Evolutionary conservation across 2,797 vertebrate genomes (phyloP), one percentile per base, ranked within the genome.

Genomic region (Enteromius thamalakanensis): DNA sequence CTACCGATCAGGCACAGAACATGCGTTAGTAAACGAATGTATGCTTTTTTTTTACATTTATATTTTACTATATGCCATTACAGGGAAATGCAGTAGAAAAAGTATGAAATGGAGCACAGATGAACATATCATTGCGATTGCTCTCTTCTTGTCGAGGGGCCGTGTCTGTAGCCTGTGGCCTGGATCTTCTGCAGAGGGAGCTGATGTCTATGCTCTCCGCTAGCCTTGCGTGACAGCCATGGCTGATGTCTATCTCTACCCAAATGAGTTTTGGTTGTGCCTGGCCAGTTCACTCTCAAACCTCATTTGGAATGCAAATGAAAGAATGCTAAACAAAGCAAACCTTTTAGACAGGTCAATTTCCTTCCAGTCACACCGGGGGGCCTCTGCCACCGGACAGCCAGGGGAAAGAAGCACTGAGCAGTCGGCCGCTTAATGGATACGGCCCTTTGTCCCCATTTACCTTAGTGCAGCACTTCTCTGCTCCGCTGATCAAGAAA

Each of bases 231-330:
- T 95, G 94, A 95, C 93, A 86, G 82, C 83, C 83, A 34, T 72
- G 72, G 76, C 89, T 92, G 94, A 95, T 95, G 93, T 87, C 87
- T 91, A 95, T 96, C 94, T 92, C 90, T 95, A 95, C 81, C 89
- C 95, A 96, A 96, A 96, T 95, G 88, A 94, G 91, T 87, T 90
- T 88, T 89, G 92, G 88, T 91, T 91, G 90, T 90, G 91, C 88
- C 88, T 86, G 86, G 80, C 89, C 81, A 88, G 89, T 92, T 90
- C 90, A 90, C 75, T 92, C 90, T 90, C 79, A 84, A 85, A 85
- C 87, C 93, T 94, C 89, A 94, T 95, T 95, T 96, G 94, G 87
- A 89, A 93, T 95, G 92, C 95, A 96, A 96, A 96, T 94, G 88
- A 88, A 76, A 64, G 76, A 87, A 83, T 83, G 84, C 89, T 85